A percentile compares a stretch with the other conserved stretches of the same genome.
phyloP scores from a whole-genome alignment of 2,113 vertebrate species.

The Columba livia region DNA sequence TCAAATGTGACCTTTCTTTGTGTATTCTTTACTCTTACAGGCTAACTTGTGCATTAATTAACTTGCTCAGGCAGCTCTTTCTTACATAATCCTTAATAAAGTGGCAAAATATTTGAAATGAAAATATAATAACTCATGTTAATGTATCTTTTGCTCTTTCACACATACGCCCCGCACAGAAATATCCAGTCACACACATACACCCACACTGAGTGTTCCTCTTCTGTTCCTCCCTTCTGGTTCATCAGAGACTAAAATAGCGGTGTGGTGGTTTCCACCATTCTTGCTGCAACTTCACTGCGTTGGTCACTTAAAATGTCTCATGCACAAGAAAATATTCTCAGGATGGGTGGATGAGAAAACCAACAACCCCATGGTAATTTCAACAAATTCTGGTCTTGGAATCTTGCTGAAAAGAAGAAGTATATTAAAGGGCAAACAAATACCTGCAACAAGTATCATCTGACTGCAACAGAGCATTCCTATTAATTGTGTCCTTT shows the following conservation, averaged over 20 bases:
- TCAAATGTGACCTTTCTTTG: background rate
- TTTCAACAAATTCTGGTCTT: background rate
- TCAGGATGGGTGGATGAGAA: background rate
- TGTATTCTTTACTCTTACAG: background rate
- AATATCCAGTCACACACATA: background rate
- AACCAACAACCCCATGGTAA: background rate
- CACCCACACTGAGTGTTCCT: background rate
- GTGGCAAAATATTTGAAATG: background rate
- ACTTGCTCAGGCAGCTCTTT: background rate
- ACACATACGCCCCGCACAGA: background rate
- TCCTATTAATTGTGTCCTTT: background rate
- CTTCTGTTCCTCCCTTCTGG: background rate
- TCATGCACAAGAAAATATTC: background rate
- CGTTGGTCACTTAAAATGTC: background rate
- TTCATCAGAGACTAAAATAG: background rate
- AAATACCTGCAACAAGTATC: constrained; percentile 9
- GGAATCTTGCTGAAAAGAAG: background rate
- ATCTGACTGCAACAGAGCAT: constrained; percentile 16
- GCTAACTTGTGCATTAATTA: background rate
- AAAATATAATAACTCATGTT: background rate
- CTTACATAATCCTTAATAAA: background rate
- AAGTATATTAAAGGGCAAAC: background rate
- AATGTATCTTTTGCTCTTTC: background rate
- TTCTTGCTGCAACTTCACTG: background rate
- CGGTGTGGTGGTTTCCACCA: background rate